Evolutionary conservation across 2,888 invertebrate genomes (phyloP).

Genomic region (Archaeoteleia sp.): DNA sequence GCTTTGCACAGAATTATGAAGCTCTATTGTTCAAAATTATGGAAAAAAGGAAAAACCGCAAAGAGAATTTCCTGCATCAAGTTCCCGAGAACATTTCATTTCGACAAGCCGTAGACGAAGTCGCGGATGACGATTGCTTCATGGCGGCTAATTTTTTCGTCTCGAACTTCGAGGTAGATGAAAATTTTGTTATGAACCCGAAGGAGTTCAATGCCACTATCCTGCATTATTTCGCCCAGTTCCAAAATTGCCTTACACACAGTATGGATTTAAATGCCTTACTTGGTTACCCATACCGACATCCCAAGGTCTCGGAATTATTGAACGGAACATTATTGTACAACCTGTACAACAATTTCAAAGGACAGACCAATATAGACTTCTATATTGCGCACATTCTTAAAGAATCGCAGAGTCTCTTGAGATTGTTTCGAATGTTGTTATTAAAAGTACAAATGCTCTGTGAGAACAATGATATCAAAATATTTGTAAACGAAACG

Average conservation of each 20-base stretch:
- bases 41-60: slow-evolving; percentile 75
- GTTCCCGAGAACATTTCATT: slow-evolving; percentile 67
- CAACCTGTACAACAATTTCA: slow-evolving; percentile 81
- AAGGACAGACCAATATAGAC: slow-evolving; percentile 77
- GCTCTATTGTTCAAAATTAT: too few relatives aligned
- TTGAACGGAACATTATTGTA: slow-evolving; percentile 87
- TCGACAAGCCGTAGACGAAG: slow-evolving; percentile 75
- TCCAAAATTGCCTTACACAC: slow-evolving; percentile 82
- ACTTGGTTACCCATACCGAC: slow-evolving; percentile 78
- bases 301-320: slow-evolving; percentile 78
- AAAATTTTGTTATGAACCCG: slow-evolving; percentile 76
- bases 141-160: slow-evolving; percentile 78
- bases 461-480: too few relatives aligned
- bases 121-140: slow-evolving; percentile 78
- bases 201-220: slow-evolving; percentile 78
- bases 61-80: slow-evolving; percentile 61
- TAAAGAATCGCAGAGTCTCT: slow-evolving; percentile 67
- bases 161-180: slow-evolving; percentile 78
- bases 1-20: too few relatives aligned
- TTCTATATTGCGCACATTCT: slow-evolving; percentile 75
- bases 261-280: slow-evolving; percentile 81
- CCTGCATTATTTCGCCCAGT: slow-evolving; percentile 81
- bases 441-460: too few relatives aligned
- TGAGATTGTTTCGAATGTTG: slow-evolving; percentile 62
- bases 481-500: too few relatives aligned